Evolutionary conservation across 2,797 vertebrate genomes (phyloP), one percentile per base, ranked within the genome.

Genomic region (Gymnoscopelus microlampas): DNA sequence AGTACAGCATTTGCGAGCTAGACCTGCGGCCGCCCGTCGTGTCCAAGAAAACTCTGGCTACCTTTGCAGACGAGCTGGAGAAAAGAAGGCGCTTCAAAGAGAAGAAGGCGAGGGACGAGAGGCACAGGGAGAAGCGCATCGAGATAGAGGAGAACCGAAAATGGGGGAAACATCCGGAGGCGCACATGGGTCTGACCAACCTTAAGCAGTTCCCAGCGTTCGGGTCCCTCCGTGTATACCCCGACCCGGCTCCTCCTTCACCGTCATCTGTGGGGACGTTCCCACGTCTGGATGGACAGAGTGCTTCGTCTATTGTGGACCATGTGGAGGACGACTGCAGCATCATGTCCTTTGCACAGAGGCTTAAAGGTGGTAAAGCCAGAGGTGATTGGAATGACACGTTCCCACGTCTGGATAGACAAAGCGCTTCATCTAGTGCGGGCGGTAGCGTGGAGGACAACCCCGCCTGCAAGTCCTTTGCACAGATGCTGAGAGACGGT

Each of bases 111-210:
- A 95, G 97, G 5, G 98, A 99, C 71, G 98, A 99, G 60, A 95
- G 95, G 12, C 95, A 98, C 53, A 91, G 97, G 6, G 98, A 99
- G 76, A 96, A 92, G 68, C 94, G 97, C 48, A 99, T 99, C 82
- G 98, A 99, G 86, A 96, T 99, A 0, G 98, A 99, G 77, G 97
- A 99, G 79, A 98, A 98, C 89, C 95, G 95, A 90, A 99, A 97
- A 80, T 98, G 98, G 87, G 98, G 98, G 57, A 98, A 91, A 89
- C 99, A 97, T 89, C 97, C 97, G 3, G 97, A 98, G 89, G 96
- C 99, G 74, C 96, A 95, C 77, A 97, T 99, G 80, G 96, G 97
- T 50, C 87, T 99, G 11, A 97, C 98, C 92, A 99, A 99, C 90
- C 94, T 97, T 64, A 96, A 98, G 87, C 96, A 99, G 87, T 99